phyloP scores from a whole-genome alignment of 1,140 invertebrate genomes.

The Holotrichia oblita region DNA sequence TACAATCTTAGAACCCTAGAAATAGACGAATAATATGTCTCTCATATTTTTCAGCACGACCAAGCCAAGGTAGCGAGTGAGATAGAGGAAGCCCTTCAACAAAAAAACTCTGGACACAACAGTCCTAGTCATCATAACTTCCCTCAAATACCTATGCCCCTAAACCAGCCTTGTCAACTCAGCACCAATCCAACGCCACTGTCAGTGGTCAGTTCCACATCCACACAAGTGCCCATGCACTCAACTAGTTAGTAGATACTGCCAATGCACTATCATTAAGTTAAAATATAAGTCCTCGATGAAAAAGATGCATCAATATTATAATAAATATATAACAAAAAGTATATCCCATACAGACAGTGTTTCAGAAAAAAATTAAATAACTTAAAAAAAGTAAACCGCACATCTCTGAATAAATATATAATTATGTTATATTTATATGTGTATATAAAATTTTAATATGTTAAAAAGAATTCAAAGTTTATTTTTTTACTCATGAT shows the following conservation, averaged over 20 bases:
- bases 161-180: slow-evolving; percentile 40
- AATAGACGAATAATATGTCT: too few relatives aligned
- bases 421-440: slow-evolving; percentile 21
- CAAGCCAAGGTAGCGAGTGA: slow-evolving; percentile 74
- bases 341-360: slow-evolving; percentile 45
- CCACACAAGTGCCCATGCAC: slow-evolving; percentile 60
- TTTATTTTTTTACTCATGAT: slow-evolving; percentile 30
- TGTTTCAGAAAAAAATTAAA: slow-evolving; percentile 42
- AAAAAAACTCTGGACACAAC: slow-evolving; percentile 46
- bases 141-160: slow-evolving; percentile 41
- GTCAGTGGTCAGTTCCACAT: slow-evolving; percentile 43
- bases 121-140: slow-evolving; percentile 45
- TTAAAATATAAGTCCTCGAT: slow-evolving; percentile 38
- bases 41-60: slow-evolving; percentile 60
- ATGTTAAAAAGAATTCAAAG: slow-evolving; percentile 23
- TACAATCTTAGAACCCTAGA: too few relatives aligned
- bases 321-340: slow-evolving; percentile 35
- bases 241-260: slow-evolving; percentile 60
- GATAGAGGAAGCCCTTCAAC: slow-evolving; percentile 75
- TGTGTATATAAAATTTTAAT: slow-evolving; percentile 15
- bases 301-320: slow-evolving; percentile 34
- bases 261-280: slow-evolving; percentile 44
- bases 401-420: slow-evolving; percentile 30
- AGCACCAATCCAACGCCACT: slow-evolving; percentile 31
- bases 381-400: slow-evolving; percentile 37